phyloP scores from a whole-genome alignment of 2,888 invertebrate species.

The Mythimna albipuncta region DNA sequence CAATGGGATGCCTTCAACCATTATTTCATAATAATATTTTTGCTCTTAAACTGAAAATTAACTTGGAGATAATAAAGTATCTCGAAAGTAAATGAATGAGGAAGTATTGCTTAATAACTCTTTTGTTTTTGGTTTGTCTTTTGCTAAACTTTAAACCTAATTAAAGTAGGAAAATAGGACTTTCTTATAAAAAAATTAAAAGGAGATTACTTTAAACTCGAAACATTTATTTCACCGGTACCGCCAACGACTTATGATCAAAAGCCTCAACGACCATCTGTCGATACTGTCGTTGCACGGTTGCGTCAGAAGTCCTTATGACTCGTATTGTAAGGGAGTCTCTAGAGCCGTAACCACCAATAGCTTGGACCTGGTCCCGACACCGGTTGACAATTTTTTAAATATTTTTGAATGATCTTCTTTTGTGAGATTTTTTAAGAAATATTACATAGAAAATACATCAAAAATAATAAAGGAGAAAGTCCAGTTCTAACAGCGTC shows the following conservation, averaged over 20 bases:
- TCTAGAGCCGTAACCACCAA: too few species aligned
- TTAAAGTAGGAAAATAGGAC: neutral
- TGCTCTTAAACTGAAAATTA: slow-evolving; percentile 22
- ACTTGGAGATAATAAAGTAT: slow-evolving; percentile 20
- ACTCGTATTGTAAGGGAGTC: too few species aligned
- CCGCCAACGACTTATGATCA: too few species aligned
- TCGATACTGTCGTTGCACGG: too few species aligned
- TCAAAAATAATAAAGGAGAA: neutral
- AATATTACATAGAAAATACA: too few species aligned
- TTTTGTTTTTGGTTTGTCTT: neutral
- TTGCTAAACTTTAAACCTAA: neutral
- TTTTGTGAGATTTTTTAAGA: too few species aligned
- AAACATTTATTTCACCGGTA: too few species aligned
- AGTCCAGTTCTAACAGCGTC: neutral
- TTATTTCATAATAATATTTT: slow-evolving; percentile 45
- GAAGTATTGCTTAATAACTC: neutral
- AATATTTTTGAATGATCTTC: neutral
- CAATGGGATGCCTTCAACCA: slow-evolving; percentile 9
- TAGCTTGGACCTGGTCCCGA: too few species aligned
- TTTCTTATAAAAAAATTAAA: too few species aligned
- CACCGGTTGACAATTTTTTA: neutral
- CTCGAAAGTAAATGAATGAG: slow-evolving; percentile 15
- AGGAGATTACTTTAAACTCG: too few species aligned
- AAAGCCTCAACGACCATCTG: too few species aligned
- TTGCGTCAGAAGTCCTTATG: too few species aligned